Evolutionary conservation across 2,797 vertebrate species (phyloP), one percentile per base, ranked within the genome.

Genomic region (Otus scops): DNA sequence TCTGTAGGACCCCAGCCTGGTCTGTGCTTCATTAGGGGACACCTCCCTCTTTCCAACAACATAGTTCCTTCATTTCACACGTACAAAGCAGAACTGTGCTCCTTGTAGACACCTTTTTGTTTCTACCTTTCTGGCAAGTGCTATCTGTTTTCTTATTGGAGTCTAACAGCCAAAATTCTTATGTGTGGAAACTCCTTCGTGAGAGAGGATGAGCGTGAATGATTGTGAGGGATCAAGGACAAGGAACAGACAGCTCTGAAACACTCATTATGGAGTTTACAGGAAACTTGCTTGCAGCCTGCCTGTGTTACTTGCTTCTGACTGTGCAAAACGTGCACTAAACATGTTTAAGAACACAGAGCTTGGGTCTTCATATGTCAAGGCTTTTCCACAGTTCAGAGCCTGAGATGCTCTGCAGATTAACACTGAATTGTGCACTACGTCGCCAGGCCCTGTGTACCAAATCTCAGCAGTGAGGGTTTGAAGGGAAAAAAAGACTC

Each of bases 31-130:
- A 1, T 8, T 24, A 27, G 36, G 18, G 14, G 22, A 30, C 39
- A 6, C 1, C 5, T 75, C 51, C 17, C 28, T 50, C 7, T 57
- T 36, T 34, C 85, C 54, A 45, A 1, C 4, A 26, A 19, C 28
- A 30, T 0, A 32, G 6, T 24, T 30, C 61, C 30, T 30, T 76
- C 26, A 6, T 57, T 51, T 48, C 73, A 30, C 17, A 26, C 0
- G 0, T 7, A 1, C 27, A 56, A 10, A 69, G 43, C 71, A 43
- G 63, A 59, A 5, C 0, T 21, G 23, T 28, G 32, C 36, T 34
- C 32, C 38, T 23, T 11, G 34, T n/a, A 10, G 41, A 17, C 16
- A 39, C 43, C 11, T 39, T 59, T 27, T 6, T 11, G 28, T 13
- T 60, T 17, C 39, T 23, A n/a, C 43, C 41, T 54, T 36, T 69